Evolutionary conservation across 2,888 invertebrate species (phyloP), one percentile per base, ranked within the genome.

Genomic region (Tiliacea aurago): DNA sequence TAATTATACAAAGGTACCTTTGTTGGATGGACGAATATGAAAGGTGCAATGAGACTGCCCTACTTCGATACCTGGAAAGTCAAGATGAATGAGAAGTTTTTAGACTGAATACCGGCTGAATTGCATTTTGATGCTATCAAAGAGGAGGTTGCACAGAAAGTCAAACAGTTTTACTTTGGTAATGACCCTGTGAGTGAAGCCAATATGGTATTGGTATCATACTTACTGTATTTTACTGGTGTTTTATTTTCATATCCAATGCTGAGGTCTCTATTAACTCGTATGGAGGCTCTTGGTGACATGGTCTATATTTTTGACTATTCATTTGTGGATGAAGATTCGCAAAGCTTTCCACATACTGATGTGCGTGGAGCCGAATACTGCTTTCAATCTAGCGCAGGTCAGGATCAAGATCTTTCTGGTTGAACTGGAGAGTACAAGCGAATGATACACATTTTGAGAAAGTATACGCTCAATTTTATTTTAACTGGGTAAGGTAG

Each of bases 161-260:
- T 91, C 11, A 92, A 90, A 77, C 37, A 86, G 0, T 92, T 90
- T 85, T 91, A 92, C 79, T 93, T 93, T 83, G 91, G 91, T 13
- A 73, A 88, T 45, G 58, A 85, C 2, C 41, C 73, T 2, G 80
- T 92, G 15, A 69, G 67, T 41, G 80, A 83, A 56, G 75, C 78
- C 0, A 87, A 68, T 5, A 73, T 89, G 53, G 55, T 86, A 20
- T 20, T 89, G 53, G 55, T 86, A 20, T 20, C 72, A 28, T 91
- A 84, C 51, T 74, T 87, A 28, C 70, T 87, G 66, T 93, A 86
- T 49, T 88, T 88, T 70, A 84, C 91, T 10, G 95, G 97, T 96
- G 61, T 87, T 13, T 11, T 88, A 7, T 91, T 93, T 79, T 84
- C 76, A 2, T 91, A 88, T 81, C 84, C 90, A 4, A 89, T 87